Evolutionary conservation across 1,140 invertebrate species (phyloP).

Genomic region (Euura lappo): DNA sequence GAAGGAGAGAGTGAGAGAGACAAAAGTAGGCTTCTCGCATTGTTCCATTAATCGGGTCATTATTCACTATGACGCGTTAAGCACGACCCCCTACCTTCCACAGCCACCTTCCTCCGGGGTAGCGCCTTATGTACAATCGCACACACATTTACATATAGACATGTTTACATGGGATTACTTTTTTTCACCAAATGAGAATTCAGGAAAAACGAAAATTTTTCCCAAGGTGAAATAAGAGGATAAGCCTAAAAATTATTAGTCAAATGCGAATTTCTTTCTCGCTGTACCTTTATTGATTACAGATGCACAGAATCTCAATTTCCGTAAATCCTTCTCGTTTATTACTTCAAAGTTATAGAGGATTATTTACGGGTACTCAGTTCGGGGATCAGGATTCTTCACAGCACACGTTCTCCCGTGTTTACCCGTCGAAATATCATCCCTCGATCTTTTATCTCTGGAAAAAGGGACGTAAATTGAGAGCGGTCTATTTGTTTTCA

Average conservation of each 20-base stretch:
- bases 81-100: neutral
- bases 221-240: neutral
- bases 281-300: neutral
- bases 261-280: neutral
- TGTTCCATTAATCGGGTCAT: slow-evolving; percentile 2
- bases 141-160: neutral
- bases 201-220: neutral
- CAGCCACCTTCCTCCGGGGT: neutral
- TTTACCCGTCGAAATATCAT: too few species aligned
- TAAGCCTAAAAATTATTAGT: neutral
- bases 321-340: too few species aligned
- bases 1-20: neutral
- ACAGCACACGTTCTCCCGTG: too few species aligned
- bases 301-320: too few species aligned
- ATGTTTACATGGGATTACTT: neutral
- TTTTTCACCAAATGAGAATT: neutral
- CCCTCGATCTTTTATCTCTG: too few species aligned
- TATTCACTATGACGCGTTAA: slow-evolving; percentile 5
- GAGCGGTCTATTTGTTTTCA: too few species aligned
- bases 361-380: too few species aligned
- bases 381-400: too few species aligned
- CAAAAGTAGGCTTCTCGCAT: slow-evolving; percentile 2
- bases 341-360: too few species aligned
- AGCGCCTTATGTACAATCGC: neutral
- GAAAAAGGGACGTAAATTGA: too few species aligned